Base-by-base conservation (phyloP, 2,113 vertebrate species). In the Channa argus region DNA sequence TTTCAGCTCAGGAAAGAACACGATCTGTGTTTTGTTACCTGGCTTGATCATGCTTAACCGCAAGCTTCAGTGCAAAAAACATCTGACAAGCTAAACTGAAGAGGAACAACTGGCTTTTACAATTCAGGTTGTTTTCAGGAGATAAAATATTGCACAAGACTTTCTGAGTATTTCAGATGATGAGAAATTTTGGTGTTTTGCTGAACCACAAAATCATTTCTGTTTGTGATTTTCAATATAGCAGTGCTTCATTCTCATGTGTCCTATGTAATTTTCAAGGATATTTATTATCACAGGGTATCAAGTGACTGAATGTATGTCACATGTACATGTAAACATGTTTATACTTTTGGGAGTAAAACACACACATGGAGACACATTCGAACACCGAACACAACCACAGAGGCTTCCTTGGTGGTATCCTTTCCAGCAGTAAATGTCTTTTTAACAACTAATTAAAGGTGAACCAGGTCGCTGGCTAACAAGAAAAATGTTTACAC, bases 371-470 rank as follows among this genome's bases (percentile, higher is more conserved):
- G 24, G 24, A 24, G 24, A 24, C 24, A 24, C 24, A 24, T 24
- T 24, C 1, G 24, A 24, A 24, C 24, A 24, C 24, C 24, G 24
- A 44, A 5, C 45, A 47, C n/a, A 77, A 55, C 71, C 54, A 58
- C n/a, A 51, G 43, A 71, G 41, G 70, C 85, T 82, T 76, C 75
- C 83, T 79, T 44, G 84, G 89, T 84, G 86, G 88, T 80, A 85
- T 86, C 67, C 59, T 84, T 74, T 60, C 80, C 62, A 79, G 74
- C 69, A 86, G 90, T 85, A 90, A 92, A 90, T 88, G 87, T 89
- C 82, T 90, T 89, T 92, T 91, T 90, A 90, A 92, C 83, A 92
- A 84, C 63, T 86, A 92, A 91, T 89, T 89, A 90, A 90, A 87
- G 86, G 73, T 77, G 81, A 89, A 65, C 78, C 72, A 43, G 61